Base-by-base conservation (phyloP, 2,888 invertebrate genomes). In the Nomada hirtipes region DNA sequence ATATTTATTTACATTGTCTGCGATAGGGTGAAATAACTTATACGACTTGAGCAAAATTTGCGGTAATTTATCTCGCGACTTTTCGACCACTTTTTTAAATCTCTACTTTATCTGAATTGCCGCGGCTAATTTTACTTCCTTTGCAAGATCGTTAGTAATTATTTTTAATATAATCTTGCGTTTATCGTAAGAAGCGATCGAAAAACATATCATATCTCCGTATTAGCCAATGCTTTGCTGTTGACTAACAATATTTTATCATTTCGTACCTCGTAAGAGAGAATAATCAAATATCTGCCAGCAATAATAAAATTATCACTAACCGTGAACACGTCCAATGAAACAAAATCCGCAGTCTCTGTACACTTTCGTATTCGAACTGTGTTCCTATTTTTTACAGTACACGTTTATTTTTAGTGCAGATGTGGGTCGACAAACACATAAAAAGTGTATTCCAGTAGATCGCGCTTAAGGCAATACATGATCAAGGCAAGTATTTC, bases 391-490 rank as follows among this genome's bases (percentile, higher is more conserved):
- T 47, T 57, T 55, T 61, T 61, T 57, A 42, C 52, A 20, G 50
- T 4, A 18, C 13, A 10, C 52, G 29, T 57, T 60, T 70, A 69
- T 65, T 69, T 67, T 42, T 50, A 44, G 59, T 55, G 15, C n/a
- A 13, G 23, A 82, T 70, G 47, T 72, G 42, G 63, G 76, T 82
- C 76, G 65, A 11, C 29, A 18, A 29, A 36, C 68, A 10, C 53
- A 23, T 68, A 59, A 72, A 80, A 47, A 61, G 10, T 20, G 15
- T 42, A 2, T 63, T 73, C 57, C 60, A 63, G 36, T 63, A 52
- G 57, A 60, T 29, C 57, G 3, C 18, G 42, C 42, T 20, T 53
- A 44, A n/a, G 20, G 26, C 15, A 55, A 36, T 36, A 10, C 20
- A 15, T 18, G 20, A 11, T 23, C 0, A 57, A 23, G 2, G 23